A percentile compares a stretch with the other conserved stretches of the same genome.
Evolutionary conservation across 2,888 invertebrate species (phyloP).

Genomic region (Hypercompe scribonia): DNA sequence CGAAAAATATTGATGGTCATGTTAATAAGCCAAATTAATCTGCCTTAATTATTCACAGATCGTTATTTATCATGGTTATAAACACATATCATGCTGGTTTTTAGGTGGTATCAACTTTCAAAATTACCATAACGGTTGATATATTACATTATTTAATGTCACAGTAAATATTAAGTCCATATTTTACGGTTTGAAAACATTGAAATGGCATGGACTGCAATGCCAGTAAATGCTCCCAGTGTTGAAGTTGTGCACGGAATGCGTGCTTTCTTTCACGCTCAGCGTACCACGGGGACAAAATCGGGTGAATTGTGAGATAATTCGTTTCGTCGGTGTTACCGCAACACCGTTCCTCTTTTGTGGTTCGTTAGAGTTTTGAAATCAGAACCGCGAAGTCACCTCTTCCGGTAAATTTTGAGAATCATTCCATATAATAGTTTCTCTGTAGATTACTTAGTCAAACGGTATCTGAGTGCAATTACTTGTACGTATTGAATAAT

Average conservation of each 20-base stretch:
- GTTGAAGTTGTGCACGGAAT: slow-evolving; percentile 33
- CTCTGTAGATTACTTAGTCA: slow-evolving; percentile 47
- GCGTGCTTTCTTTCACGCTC: slow-evolving; percentile 43
- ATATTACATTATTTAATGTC: slow-evolving; percentile 12
- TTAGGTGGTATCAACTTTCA: slow-evolving; percentile 9
- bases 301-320: slow-evolving; percentile 30
- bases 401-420: slow-evolving; percentile 62
- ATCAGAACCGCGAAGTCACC: slow-evolving; percentile 59
- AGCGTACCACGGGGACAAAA: slow-evolving; percentile 23
- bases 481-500: slow-evolving; percentile 51
- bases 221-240: slow-evolving; percentile 37
- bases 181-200: slow-evolving; percentile 21
- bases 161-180: slow-evolving; percentile 22
- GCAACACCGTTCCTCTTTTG: slow-evolving; percentile 63
- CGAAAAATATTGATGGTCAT: slow-evolving; percentile 9
- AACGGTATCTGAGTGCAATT: slow-evolving; percentile 60
- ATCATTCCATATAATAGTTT: slow-evolving; percentile 62
- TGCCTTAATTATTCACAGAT: slow-evolving; percentile 10
- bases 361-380: slow-evolving; percentile 65
- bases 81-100: slow-evolving; percentile 14
- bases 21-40: slow-evolving; percentile 15
- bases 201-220: slow-evolving; percentile 34
- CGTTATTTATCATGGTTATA: slow-evolving; percentile 15
- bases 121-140: slow-evolving; percentile 20
- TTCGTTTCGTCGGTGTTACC: slow-evolving; percentile 59